Base-by-base conservation (phyloP, 1,140 invertebrate genomes). In the Drosophila pectinifera region DNA sequence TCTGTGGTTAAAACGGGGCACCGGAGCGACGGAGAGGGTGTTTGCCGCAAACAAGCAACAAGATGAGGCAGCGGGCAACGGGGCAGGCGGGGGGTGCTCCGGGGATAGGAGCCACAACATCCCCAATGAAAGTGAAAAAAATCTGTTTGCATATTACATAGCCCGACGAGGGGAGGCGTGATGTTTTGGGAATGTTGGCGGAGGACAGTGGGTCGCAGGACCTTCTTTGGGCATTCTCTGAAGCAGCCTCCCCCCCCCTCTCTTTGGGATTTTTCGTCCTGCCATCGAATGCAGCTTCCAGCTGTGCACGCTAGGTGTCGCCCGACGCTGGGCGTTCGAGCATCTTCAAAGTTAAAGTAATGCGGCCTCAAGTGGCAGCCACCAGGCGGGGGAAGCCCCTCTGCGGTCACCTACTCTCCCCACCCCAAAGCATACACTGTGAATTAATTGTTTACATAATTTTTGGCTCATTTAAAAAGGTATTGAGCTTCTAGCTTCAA, bases 281-380 rank as follows among this genome's bases (percentile, higher is more conserved):
- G 57, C 68, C 49, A 49, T 16, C 62, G 34, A 64, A 67, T 74
- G 51, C 53, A 73, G 73, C 54, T 83, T 79, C 83, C 83, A 83
- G 84, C 83, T 88, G 84, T 78, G 83, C 84, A 88, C 83, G 83
- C 80, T 88, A 83, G 84, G 83, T 88, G 83, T 88, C 83, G 83
- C 80, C 65, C 65, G 49, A 65, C 75, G 73, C 54, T 38, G 73
- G 59, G 55, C 69, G 34, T 75, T 78, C 83, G 75, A 82, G 82
- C 83, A 83, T 88, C 84, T 88, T 88, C 80, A 88, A 83, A 89
- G 84, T 88, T 83, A 83, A 83, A 89, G 83, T 88, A 83, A 89
- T 83, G 83, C 80, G 73, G 83, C 84, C 84, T 89, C 83, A 89
- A 88, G 83, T 88, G 83, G 79, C 80, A 78, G 69, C 82, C 82